Evolutionary conservation across 2,888 invertebrate genomes (phyloP), one percentile per base, ranked within the genome.

Genomic region (Drosophila robusta): DNA sequence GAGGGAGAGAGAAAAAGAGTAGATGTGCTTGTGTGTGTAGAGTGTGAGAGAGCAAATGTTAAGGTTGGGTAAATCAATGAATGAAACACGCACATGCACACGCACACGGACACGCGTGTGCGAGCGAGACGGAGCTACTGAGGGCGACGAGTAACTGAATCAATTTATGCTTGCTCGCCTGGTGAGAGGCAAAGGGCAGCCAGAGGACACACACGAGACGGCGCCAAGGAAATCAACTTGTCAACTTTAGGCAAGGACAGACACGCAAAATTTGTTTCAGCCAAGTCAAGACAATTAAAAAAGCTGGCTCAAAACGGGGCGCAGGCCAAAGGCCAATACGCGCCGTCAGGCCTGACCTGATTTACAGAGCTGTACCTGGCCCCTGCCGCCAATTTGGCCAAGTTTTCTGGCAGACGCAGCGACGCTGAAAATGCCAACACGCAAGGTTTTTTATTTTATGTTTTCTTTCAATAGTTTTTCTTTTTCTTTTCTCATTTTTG

Each of bases 181-280:
- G 50, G 45, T 5, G 47, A 46, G 70, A 42, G 52, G 49, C 71
- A 70, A 68, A 83, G 83, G 87, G 71, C 84, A 83, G 74, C 62
- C 84, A 73, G 66, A 83, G 82, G 84, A 74, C 87, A 77, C 54
- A 52, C 47, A 67, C 44, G 47, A 57, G 61, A 57, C 58, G 70
- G 70, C 80, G 83, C 80, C 82, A 85, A 86, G 82, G 86, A 86
- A 86, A 82, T 82, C 82, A 86, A 75, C 83, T 85, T 82, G 83
- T 78, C 75, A 75, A 78, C 63, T 65, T 42, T 9, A 50, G 61
- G 57, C 81, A 82, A 85, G 81, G 85, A 73, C 84, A 76, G 44
- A 47, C 64, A 63, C 55, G 38, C 64, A 65, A 66, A 66, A 57
- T 56, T 14, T 47, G 16, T 51, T 18, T 57, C 8, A 63, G 46